A percentile compares a stretch with the other conserved stretches of the same genome.
Conservation (phyloP, 1,140 invertebrate genomes). For the Temnothorax nylanderi region DNA sequence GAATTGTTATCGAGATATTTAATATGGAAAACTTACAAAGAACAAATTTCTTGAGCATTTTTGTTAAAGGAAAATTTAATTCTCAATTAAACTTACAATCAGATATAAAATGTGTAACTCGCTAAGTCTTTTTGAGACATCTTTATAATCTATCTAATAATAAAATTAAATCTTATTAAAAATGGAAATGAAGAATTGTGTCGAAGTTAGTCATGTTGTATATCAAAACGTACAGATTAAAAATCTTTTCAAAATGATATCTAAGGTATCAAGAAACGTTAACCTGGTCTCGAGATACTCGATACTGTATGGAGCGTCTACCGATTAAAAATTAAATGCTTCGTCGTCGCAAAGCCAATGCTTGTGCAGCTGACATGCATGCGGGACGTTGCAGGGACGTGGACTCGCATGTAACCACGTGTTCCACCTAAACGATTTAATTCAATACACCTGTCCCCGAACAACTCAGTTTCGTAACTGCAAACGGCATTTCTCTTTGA, state of each 20-base stretch:
- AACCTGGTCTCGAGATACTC: not conserved
- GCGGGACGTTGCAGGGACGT: not conserved
- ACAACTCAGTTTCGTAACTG: constrained; percentile 19
- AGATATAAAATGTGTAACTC: not conserved
- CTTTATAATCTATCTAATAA: not conserved
- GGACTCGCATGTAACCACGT: constrained; percentile 10
- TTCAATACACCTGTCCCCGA: constrained; percentile 2
- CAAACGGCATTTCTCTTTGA: constrained; percentile 42
- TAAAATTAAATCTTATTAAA: not conserved
- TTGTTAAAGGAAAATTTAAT: not conserved
- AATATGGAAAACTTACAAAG: not conserved
- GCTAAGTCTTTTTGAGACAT: not conserved
- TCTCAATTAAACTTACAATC: not conserved
- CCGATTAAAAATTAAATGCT: constrained; percentile 3
- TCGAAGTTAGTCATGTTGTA: not conserved
- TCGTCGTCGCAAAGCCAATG: not conserved
- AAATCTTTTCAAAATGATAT: not conserved
- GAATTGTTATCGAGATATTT: not conserved
- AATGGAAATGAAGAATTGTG: not conserved
- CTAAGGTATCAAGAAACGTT: not conserved
- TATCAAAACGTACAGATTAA: not conserved
- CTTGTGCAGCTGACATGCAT: not conserved
- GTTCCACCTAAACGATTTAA: constrained; percentile 37
- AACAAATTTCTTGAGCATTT: not conserved
- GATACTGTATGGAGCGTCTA: not conserved